Base-by-base conservation (phyloP, 1,140 invertebrate species). In the Diploscapter pachys region DNA sequence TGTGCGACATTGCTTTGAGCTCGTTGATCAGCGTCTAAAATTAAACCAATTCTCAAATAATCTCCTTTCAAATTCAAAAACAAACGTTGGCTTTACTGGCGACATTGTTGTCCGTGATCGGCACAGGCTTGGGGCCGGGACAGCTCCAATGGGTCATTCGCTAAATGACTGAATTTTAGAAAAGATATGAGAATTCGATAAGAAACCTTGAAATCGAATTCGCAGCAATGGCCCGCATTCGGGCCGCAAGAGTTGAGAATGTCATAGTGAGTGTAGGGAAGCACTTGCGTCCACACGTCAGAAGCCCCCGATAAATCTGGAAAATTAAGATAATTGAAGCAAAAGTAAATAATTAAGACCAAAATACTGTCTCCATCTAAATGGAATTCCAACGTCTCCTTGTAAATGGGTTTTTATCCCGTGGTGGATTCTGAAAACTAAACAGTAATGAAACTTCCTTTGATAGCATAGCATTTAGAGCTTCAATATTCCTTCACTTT, bases 211-310 rank as follows among this genome's bases (percentile, higher is more conserved):
- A 74, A 74, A 54, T 74, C 72, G 53, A 74, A 74, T 68, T 76
- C 68, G 54, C 76, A 76, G 71, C 84, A 84, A 6, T 77, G 63
- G 13, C 73, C 91, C 0, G 92, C 91, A 87, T 95, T 92, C 0
- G 93, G 93, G 0, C 93, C 93, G 81, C 93, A 96, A 0, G 93
- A 93, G 81, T 93, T 92, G 80, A 95, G 94, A 63, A 95, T 95
- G 13, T 92, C 93, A 86, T 96, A 96, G n/a, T 95, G 93, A 80
- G 95, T 93, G 80, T 94, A 95, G 0, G 94, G 94, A 82, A 93
- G 92, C 85, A 96, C 95, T 84, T 96, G 93, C 4, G 92, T 92
- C 2, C 95, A 87, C 52, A 95, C 85, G 63, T 89, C 89, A 4
- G 0, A 81, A 52, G 76, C 86, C 53, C 59, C 72, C 31, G 51